phyloP scores from a whole-genome alignment of 2,888 invertebrate species.

The Diarsia mendica region DNA sequence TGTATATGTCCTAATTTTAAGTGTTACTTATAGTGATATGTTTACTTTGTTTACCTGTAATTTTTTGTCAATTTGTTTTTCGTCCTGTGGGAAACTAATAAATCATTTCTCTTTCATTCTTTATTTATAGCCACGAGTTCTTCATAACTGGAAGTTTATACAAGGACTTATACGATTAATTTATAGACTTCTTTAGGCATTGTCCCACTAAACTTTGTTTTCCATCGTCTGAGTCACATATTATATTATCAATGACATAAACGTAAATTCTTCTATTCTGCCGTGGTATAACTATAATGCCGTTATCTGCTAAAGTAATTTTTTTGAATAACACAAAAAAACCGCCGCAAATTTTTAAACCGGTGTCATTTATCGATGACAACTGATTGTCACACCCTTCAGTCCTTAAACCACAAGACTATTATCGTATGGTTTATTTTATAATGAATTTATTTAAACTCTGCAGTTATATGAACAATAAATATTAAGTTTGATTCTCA shows the following conservation, averaged over 20 bases:
- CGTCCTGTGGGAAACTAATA: too few relatives aligned
- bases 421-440: conserved; percentile 19
- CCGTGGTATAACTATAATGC: too few relatives aligned
- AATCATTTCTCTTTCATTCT: too few relatives aligned
- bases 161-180: not conserved
- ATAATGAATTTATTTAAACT: conserved; percentile 33
- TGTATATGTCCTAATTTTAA: too few relatives aligned
- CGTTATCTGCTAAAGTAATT: too few relatives aligned
- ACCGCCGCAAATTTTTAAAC: too few relatives aligned
- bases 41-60: too few relatives aligned
- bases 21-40: too few relatives aligned
- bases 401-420: conserved; percentile 24
- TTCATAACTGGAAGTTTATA: not conserved
- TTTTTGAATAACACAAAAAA: too few relatives aligned
- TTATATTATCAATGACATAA: not conserved
- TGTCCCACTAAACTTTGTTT: conserved; percentile 32
- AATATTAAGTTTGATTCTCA: conserved; percentile 8
- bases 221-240: conserved; percentile 7
- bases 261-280: conserved; percentile 12
- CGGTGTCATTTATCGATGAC: too few relatives aligned
- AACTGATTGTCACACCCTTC: conserved; percentile 47
- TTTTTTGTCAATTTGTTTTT: too few relatives aligned
- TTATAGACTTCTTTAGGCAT: conserved; percentile 3
- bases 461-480: conserved; percentile 12
- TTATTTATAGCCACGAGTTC: too few relatives aligned